Evolutionary conservation across 1,140 invertebrate genomes (phyloP).

Genomic region (Lepidurus arcticus): DNA sequence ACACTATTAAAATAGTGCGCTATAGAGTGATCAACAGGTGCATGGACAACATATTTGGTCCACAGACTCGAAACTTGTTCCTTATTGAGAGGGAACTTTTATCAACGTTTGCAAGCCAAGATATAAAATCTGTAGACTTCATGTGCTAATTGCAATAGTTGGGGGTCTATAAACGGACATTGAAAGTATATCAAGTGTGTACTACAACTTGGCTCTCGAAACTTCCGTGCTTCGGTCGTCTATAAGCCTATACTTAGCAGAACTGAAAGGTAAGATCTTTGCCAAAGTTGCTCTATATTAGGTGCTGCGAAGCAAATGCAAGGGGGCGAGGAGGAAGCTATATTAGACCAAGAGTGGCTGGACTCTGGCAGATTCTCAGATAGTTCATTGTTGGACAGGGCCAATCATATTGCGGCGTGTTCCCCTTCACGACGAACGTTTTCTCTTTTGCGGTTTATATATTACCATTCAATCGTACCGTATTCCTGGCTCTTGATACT

Average conservation of each 20-base stretch:
- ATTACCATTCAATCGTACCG: too few relatives aligned
- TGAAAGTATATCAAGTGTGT: background rate
- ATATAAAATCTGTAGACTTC: background rate
- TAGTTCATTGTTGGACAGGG: too few relatives aligned
- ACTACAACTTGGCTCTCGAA: background rate
- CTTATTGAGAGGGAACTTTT: background rate
- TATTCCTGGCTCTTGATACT: too few relatives aligned
- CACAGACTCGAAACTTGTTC: too few relatives aligned
- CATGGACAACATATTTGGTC: background rate
- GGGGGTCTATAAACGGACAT: background rate
- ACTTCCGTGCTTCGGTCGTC: background rate
- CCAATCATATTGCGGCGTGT: too few relatives aligned
- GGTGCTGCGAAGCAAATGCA: background rate
- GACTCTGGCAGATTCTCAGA: too few relatives aligned
- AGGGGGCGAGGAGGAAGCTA: too few relatives aligned
- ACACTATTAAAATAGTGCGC: background rate
- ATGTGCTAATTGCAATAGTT: background rate
- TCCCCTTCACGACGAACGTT: too few relatives aligned
- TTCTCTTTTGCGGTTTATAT: too few relatives aligned
- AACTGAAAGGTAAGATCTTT: background rate
- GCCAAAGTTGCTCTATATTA: background rate
- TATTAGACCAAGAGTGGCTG: too few relatives aligned
- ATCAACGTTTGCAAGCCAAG: background rate
- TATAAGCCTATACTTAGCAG: conserved; percentile 8
- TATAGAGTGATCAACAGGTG: background rate